A percentile compares a stretch with the other conserved stretches of the same genome.
These are phyloP conservation scores for Henricia sp. DNA, from an alignment of 53 echinoderm and acorn worm species.

Conservation along the genomic window DNA sequence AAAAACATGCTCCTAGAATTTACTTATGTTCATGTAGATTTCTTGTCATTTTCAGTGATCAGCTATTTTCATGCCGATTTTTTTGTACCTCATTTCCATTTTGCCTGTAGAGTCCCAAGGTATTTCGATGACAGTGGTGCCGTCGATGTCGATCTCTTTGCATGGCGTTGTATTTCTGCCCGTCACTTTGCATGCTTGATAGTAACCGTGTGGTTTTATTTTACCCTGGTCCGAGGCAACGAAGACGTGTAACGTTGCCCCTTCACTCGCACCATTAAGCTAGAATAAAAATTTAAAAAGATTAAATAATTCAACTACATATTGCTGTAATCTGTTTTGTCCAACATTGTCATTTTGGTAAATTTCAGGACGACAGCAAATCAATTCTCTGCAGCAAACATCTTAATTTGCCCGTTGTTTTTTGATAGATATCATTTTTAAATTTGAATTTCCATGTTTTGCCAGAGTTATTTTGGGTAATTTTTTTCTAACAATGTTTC, in stretches of 20 bases:
- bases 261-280: constrained; percentile 73
- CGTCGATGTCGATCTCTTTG: constrained; percentile 79
- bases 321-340: too few relatives aligned
- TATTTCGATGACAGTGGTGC: constrained; percentile 91
- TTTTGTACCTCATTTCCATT: constrained; percentile 75
- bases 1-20: too few relatives aligned
- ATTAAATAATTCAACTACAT: too few relatives aligned
- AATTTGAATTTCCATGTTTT: background rate
- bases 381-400: too few relatives aligned
- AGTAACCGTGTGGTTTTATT: constrained; percentile 94
- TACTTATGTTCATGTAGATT: background rate
- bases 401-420: too few relatives aligned
- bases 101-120: constrained; percentile 79
- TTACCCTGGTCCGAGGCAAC: constrained; percentile 91
- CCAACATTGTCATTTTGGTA: too few relatives aligned
- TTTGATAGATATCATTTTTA: too few relatives aligned
- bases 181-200: constrained; percentile 98
- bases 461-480: background rate
- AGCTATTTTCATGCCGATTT: background rate
- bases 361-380: too few relatives aligned
- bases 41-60: background rate
- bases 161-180: constrained; percentile 94
- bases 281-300: constrained; percentile 19
- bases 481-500: too few relatives aligned
- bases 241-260: constrained; percentile 83